Conservation (phyloP, 1,140 invertebrate genomes). For the Apis cerana region DNA sequence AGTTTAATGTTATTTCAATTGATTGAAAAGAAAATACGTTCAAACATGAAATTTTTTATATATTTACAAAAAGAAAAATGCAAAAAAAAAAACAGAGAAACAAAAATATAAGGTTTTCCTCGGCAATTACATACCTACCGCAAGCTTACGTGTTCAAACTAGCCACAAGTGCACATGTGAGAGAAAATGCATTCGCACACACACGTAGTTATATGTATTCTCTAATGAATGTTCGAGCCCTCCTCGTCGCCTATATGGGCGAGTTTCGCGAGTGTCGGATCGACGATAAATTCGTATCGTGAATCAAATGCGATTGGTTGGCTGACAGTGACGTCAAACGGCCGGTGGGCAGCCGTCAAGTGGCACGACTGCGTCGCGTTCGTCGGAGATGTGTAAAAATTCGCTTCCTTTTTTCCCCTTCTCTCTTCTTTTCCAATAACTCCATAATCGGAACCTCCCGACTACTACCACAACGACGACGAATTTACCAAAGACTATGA, state of each 20-base stretch:
- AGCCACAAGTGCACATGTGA: not conserved
- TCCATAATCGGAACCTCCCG: not conserved
- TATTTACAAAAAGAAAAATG: not conserved
- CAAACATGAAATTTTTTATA: not conserved
- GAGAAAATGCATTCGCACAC: not conserved
- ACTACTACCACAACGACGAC: not conserved
- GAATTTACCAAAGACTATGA: constrained; percentile 14
- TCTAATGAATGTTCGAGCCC: not conserved
- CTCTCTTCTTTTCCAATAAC: not conserved
- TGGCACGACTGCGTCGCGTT: constrained; percentile 3
- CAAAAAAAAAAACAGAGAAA: not conserved
- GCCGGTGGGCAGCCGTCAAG: constrained; percentile 32
- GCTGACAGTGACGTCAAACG: constrained; percentile 45
- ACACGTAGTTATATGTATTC: not conserved
- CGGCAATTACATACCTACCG: not conserved
- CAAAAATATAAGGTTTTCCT: not conserved
- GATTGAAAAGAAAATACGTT: not conserved
- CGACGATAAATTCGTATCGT: constrained; percentile 56
- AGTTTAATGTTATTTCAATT: not conserved
- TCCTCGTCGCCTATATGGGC: not conserved
- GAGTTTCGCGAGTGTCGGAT: constrained; percentile 28
- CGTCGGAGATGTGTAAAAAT: constrained; percentile 10
- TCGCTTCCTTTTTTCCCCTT: not conserved
- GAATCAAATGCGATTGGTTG: constrained; percentile 42
- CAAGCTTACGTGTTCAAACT: not conserved